A percentile compares a stretch with the other conserved stretches of the same genome.
phyloP scores from a whole-genome alignment of 1,140 invertebrate genomes.

The Heterodera schachtii region DNA sequence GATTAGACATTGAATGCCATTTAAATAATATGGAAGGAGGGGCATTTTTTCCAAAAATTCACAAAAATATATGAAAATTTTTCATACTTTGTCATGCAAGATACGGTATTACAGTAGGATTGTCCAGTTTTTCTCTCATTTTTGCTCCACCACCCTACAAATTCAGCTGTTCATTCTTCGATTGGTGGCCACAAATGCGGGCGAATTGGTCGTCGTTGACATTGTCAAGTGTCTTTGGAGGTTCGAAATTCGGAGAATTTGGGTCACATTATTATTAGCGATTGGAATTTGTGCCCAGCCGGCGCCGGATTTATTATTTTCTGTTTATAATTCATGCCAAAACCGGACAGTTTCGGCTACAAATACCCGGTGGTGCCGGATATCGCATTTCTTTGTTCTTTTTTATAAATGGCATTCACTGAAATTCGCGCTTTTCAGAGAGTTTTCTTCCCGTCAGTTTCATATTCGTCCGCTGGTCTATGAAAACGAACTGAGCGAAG shows the following conservation, averaged over 20 bases:
- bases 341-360: no score
- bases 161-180: constrained; percentile 67
- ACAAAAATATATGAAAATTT: no score
- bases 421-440: background rate
- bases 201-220: constrained; percentile 69
- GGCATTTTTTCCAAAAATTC: no score
- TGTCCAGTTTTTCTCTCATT: background rate
- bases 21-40: no score
- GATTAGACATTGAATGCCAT: constrained; percentile 17
- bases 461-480: background rate
- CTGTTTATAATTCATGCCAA: no score
- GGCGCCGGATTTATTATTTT: no score
- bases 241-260: background rate
- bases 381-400: no score
- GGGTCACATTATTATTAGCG: no score
- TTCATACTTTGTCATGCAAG: no score
- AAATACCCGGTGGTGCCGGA: no score
- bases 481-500: constrained; percentile 20
- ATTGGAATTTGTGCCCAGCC: no score
- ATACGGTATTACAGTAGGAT: no score
- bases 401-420: background rate
- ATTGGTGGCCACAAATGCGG: constrained; percentile 70
- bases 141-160: background rate
- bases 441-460: constrained; percentile 24
- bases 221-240: constrained; percentile 68